A percentile compares a stretch with the other conserved stretches of the same genome.
These are phyloP conservation scores for Schrankia costaestrigalis DNA, from an alignment of 2,888 invertebrate genomes.

Conservation along the genomic window DNA sequence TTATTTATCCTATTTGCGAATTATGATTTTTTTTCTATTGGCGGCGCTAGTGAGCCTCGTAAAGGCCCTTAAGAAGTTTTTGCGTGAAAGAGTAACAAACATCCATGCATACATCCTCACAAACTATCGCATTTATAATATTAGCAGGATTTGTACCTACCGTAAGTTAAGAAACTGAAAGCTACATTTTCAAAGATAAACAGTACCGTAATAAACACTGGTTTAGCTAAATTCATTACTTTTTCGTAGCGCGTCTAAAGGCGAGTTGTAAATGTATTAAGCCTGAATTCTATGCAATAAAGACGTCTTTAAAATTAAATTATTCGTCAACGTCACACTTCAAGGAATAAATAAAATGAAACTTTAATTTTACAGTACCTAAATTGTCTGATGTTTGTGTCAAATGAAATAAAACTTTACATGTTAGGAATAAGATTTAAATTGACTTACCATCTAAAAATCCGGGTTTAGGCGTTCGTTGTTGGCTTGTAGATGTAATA, in stretches of 20 bases:
- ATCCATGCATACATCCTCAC: no score
- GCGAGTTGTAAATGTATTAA: conserved; percentile 6
- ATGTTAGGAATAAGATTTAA: conserved; percentile 11
- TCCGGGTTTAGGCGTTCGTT: conserved; percentile 38
- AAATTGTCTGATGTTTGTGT: neutral
- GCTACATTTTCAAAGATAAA: no score
- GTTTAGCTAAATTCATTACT: conserved; percentile 8
- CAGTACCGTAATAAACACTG: no score
- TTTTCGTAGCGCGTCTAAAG: neutral
- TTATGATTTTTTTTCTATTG: no score
- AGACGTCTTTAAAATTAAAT: conserved; percentile 7
- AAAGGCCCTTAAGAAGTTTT: no score
- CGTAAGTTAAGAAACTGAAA: no score
- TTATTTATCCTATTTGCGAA: no score
- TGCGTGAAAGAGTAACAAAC: no score
- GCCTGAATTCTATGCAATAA: conserved; percentile 1
- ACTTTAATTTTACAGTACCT: conserved; percentile 14
- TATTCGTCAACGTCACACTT: conserved; percentile 2
- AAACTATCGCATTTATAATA: no score
- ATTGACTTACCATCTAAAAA: conserved; percentile 48
- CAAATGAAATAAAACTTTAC: conserved; percentile 4
- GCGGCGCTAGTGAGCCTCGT: no score
- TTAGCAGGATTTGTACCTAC: no score
- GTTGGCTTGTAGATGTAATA: conserved; percentile 34
- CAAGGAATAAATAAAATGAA: conserved; percentile 1